These are phyloP conservation scores for Eulemur rufifrons DNA, from an alignment of 2,113 vertebrate genomes.

Conservation along the genomic window DNA sequence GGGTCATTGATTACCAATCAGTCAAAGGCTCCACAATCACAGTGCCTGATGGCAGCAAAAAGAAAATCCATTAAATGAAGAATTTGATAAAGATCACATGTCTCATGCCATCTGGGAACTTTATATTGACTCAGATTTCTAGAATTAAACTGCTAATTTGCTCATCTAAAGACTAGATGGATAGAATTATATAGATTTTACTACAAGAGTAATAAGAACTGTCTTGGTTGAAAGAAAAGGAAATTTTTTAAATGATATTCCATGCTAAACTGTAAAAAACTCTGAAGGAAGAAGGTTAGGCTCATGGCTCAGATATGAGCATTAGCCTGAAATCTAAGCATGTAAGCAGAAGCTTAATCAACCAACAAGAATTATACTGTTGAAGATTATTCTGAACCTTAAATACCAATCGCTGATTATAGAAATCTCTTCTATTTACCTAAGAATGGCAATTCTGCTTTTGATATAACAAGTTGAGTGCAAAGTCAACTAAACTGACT, in stretches of 20 bases:
- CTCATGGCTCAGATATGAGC: neutral
- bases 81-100: neutral
- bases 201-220: neutral
- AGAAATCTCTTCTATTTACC: neutral
- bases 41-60: neutral
- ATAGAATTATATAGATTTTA: conserved; percentile 32
- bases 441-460: neutral
- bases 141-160: conserved; percentile 41
- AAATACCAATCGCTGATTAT: neutral
- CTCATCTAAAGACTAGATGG: conserved; percentile 33
- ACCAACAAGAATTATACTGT: neutral
- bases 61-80: conserved; percentile 22
- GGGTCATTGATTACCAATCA: neutral
- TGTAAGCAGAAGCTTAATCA: neutral
- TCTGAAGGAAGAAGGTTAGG: neutral
- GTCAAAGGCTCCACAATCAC: neutral
- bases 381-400: neutral
- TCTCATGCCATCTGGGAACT: conserved; percentile 25
- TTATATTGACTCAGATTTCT: conserved; percentile 56
- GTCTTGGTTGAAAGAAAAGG: neutral
- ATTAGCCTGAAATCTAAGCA: neutral
- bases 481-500: neutral
- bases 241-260: conserved; percentile 32
- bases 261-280: conserved; percentile 32
- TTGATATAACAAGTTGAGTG: neutral